Base-by-base conservation (phyloP, 2,797 vertebrate genomes). In the Centroberyx gerrardi region DNA sequence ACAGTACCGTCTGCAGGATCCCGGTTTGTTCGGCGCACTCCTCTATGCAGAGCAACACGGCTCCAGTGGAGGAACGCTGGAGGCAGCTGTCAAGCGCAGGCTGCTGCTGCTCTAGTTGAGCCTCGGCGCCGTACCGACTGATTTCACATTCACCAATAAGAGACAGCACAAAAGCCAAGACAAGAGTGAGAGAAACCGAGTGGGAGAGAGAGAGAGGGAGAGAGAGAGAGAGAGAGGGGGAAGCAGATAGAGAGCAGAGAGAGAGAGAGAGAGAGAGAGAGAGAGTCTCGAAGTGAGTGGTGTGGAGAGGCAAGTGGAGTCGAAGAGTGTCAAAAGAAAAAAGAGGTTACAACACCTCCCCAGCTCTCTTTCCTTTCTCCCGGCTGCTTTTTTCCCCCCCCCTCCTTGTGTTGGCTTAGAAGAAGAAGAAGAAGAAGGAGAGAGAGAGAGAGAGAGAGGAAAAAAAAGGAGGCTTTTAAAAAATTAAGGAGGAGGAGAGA, bases 291-390 rank as follows among this genome's bases (percentile, higher is more conserved):
- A 87, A 90, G 89, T 90, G 90, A 89, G 87, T 83, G 84, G 86
- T 88, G 87, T 86, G 85, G 84, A 90, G 88, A 87, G 83, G 90
- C 89, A 82, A 88, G 89, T 85, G 86, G 85, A 92, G 90, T 88
- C 87, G 87, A 92, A 91, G 87, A 90, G 93, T 92, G 89, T 91
- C 90, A 90, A 90, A 90, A 90, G 87, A 91, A 90, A 91, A 91
- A 92, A 88, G 86, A 88, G 92, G 88, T 88, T 90, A 91, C 85
- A 91, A 89, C 87, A 90, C 82, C 88, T 91, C 82, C 87, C 79
- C 59, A 36, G 83, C 85, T 85, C 78, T 76, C 51, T 44, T 72
- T 56, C 75, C 72, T 71, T 78, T 66, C 78, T 75, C 74, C 78
- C 54, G 51, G 66, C 78, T 78, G 68, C 76, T 65, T 72, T 53